Evolutionary conservation across 2,113 vertebrate genomes (phyloP), one percentile per base, ranked within the genome.

Genomic region (Tupaia chinensis): DNA sequence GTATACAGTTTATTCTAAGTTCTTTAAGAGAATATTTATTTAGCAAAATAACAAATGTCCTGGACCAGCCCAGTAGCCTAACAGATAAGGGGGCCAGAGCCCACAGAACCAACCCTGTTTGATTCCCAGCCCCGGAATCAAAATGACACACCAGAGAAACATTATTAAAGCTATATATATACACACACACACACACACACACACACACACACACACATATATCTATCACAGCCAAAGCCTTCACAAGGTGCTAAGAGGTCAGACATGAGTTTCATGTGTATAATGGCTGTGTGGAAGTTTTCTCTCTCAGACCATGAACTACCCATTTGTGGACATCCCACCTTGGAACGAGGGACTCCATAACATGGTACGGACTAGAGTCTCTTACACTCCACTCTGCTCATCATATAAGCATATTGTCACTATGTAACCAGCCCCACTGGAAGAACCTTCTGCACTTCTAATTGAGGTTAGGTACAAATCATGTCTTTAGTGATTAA

Each of bases 31-130:
- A 29, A 79, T 79, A 83, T 72, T 66, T 3, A 80, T 29, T 54
- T 68, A 69, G 29, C 23, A 94, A 89, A 84, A 68, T 73, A 89
- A 54, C 25, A 73, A 93, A 88, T 76, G n/a, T 70, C 29, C 44
- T 32, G 14, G 60, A 32, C 87, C 63, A 32, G 32, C 32, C 32
- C 32, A 32, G 32, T 32, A 32, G 32, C 32, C 32, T 32, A 32
- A 32, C 32, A 32, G 32, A 32, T 32, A 32, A 32, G 32, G 32
- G 32, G 32, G 32, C 32, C 32, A 32, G 32, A 32, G 32, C 32
- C 32, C 32, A 32, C 32, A 32, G 32, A 32, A 32, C 32, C 32
- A 32, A 32, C 32, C 32, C 32, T 32, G 32, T 32, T 32, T 32
- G 32, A 32, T 32, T 32, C 32, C 32, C 32, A 32, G 32, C 32